Evolutionary conservation across 2,888 invertebrate genomes (phyloP).

Genomic region (Caenorhabditis panamensis): DNA sequence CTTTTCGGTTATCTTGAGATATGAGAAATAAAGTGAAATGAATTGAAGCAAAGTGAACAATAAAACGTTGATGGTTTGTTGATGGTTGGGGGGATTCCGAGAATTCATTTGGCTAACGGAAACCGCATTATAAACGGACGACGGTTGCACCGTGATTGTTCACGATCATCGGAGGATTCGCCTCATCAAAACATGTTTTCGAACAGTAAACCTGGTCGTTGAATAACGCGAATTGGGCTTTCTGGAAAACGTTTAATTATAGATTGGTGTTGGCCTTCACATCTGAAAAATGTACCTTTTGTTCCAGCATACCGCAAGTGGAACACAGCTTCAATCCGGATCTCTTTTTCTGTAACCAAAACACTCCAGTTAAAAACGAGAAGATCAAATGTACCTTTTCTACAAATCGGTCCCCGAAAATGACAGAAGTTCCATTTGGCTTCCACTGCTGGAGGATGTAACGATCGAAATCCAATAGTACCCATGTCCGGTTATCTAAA

Average conservation of each 20-base stretch:
- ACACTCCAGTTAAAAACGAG: too few relatives aligned
- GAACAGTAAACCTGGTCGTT: conserved; percentile 66
- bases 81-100: conserved; percentile 8
- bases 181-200: conserved; percentile 67
- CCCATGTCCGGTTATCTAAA: conserved; percentile 80
- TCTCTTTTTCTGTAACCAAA: conserved; percentile 58
- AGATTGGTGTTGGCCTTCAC: neutral
- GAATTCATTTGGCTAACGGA: conserved; percentile 22
- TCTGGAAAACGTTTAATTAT: conserved; percentile 29
- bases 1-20: neutral
- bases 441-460: conserved; percentile 77
- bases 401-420: conserved; percentile 77
- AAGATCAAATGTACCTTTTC: too few relatives aligned
- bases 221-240: conserved; percentile 64
- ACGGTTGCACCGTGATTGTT: conserved; percentile 60
- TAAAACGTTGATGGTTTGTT: conserved; percentile 49
- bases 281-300: conserved; percentile 53
- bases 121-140: conserved; percentile 57
- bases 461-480: conserved; percentile 79
- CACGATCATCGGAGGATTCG: conserved; percentile 46
- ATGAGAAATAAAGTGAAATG: too few relatives aligned
- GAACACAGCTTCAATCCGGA: conserved; percentile 73
- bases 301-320: conserved; percentile 78
- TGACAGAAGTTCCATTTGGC: conserved; percentile 76
- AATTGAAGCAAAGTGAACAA: conserved; percentile 18